Percentiles rank a stretch among this genome's conserved stretches.
Evolutionary conservation across 2,113 vertebrate genomes (phyloP).

Genomic region (Rostratula benghalensis): DNA sequence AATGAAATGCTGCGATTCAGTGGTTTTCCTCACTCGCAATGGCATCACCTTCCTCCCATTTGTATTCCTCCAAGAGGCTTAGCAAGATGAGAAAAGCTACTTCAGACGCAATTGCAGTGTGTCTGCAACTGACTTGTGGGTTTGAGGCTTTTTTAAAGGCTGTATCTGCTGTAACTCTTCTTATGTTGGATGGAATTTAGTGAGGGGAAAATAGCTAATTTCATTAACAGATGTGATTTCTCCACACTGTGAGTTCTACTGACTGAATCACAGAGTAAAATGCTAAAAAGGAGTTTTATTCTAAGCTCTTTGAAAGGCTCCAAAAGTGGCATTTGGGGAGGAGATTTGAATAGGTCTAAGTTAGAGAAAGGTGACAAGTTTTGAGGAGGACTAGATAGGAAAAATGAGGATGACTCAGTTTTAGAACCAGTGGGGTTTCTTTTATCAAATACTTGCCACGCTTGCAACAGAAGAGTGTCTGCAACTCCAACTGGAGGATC

Average conservation of each 20-base stretch:
- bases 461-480: not conserved
- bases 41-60: slow-evolving; percentile 2
- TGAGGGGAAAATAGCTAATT: not conserved
- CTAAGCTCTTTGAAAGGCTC: not conserved
- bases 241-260: not conserved
- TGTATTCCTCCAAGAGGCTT: slow-evolving; percentile 24
- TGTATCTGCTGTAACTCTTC: not conserved
- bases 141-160: not conserved
- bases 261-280: not conserved
- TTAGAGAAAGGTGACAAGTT: not conserved
- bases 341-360: not conserved
- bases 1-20: not conserved
- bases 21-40: not conserved
- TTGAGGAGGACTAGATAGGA: not conserved
- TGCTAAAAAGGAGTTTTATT: not conserved
- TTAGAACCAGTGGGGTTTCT: not conserved
- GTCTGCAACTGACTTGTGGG: not conserved
- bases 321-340: not conserved
- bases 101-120: not conserved
- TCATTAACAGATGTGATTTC: not conserved
- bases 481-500: not conserved
- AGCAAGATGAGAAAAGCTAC: slow-evolving; percentile 31
- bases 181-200: not conserved
- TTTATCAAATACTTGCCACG: not conserved
- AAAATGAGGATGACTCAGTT: not conserved